Evolutionary conservation across 2,113 vertebrate genomes (phyloP), one percentile per base, ranked within the genome.

Genomic region (Gallinago paraguaiae): DNA sequence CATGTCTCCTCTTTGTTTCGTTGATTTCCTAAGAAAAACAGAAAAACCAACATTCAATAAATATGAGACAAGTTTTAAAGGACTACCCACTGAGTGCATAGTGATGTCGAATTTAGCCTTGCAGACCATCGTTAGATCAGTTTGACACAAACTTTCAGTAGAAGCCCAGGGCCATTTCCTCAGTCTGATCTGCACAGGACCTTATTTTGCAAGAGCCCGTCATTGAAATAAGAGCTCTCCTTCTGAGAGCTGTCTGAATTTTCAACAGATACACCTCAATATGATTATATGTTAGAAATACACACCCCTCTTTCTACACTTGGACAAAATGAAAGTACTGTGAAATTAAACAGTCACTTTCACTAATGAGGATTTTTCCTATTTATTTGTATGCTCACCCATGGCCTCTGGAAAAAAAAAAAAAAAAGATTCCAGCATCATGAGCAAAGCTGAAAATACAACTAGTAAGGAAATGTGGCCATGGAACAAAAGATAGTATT

Each of bases 11-110:
- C 43, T 96, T 98, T 2, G 97, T 98, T 89, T 99, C 98, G 46
- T 99, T 99, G 35, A 99, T 98, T 82, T 99, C 99, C 99, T 99
- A 77, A 3, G 35, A 68, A 33, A n/a, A 30, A 10, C 41, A 67
- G 24, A 76, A 39, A 86, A n/a, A 61, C 10, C 9, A 45, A 64
- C 43, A 25, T 24, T n/a, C 25, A 63, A 11, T 24, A 61, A 78
- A 50, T 0, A 28, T 11, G 6, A 70, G 54, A 48, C 7, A 61
- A 71, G 13, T 41, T 63, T 43, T 23, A 45, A 13, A 50, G 39
- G 19, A 28, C 41, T 69, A 16, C 5, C 6, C 2, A 4, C 25
- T 45, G 11, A 86, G 25, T 0, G 0, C 12, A 22, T 1, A 61
- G n/a, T 2, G 5, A 61, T 2, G 7, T 6, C 41, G 17, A 30